Base-by-base conservation (phyloP, 2,113 vertebrate species). In the Eulemur rufifrons region DNA sequence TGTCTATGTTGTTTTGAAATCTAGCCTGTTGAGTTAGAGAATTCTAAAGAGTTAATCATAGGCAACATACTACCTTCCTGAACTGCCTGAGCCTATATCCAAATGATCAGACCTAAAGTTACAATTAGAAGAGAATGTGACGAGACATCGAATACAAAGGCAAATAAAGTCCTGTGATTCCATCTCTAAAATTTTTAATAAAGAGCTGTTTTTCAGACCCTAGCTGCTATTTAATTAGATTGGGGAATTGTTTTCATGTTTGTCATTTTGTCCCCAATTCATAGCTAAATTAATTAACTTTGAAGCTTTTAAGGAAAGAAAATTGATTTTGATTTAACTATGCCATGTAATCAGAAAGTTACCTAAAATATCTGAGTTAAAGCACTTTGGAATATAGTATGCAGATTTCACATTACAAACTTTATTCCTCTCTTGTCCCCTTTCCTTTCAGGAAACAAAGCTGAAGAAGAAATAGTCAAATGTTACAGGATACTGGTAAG, bases 221-320 rank as follows among this genome's bases (percentile, higher is more conserved):
- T 81, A 66, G 25, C 39, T 17, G 3, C 39, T 77, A 68, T 87
- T 86, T 89, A 82, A 95, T 81, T 88, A 71, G 39, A 69, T 6
- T 68, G 74, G 18, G 6, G 8, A 81, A 95, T 81, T 63, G 32
- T 92, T 94, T 80, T 56, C 63, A 52, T 83, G 23, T 86, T 71
- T 94, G 32, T 63, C 21, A 95, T 81, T 96, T 64, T 96, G 45
- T 68, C 32, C 42, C 64, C 73, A 80, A 74, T 76, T 86, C 21
- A 39, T 66, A 84, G 63, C 20, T 95, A 82, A 94, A 82, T 77
- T 95, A 71, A 90, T 93, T 54, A 95, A 91, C 56, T 91, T 68
- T 86, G 23, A 96, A 94, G 23, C 6, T 89, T 97, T 94, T 84
- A 83, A 92, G 37, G 29, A 78, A 90, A 88, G 54, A 32, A 91